Evolutionary conservation across 1,140 invertebrate genomes (phyloP).

Genomic region (Panagrolaimus sp.): DNA sequence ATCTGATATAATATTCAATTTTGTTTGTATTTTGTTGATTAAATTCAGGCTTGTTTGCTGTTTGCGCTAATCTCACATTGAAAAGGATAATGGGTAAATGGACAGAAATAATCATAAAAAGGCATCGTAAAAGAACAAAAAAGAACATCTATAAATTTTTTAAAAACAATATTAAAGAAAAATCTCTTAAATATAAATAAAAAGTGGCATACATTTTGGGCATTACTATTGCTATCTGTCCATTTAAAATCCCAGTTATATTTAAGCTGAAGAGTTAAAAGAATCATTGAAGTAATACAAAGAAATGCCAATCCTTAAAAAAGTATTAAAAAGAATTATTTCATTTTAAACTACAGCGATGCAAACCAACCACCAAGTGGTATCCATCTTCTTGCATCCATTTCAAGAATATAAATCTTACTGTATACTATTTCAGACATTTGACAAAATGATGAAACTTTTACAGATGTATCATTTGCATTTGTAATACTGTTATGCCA

Average conservation of each 20-base stretch:
- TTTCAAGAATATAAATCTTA: neutral
- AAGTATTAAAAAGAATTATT: too few species aligned
- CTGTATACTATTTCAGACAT: slow-evolving; percentile 3
- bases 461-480: neutral
- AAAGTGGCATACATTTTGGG: neutral
- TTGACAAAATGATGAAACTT: neutral
- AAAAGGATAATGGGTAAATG: neutral
- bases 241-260: slow-evolving; percentile 14
- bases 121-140: slow-evolving; percentile 10
- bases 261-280: slow-evolving; percentile 11
- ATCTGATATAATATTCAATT: neutral
- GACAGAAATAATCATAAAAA: neutral
- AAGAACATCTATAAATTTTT: slow-evolving; percentile 12
- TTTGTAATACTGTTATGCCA: neutral
- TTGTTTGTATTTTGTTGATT: neutral
- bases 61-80: neutral
- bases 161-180: too few species aligned
- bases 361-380: neutral
- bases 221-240: slow-evolving; percentile 9
- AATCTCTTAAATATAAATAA: too few species aligned
- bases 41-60: too few species aligned
- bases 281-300: neutral
- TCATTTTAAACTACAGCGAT: too few species aligned
- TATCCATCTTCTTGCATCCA: neutral
- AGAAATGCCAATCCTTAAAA: neutral